A percentile compares a stretch with the other conserved stretches of the same genome.
These are phyloP conservation scores for Saccostrea echinata DNA, from an alignment of 1,140 invertebrate genomes.

Conservation along the genomic window DNA sequence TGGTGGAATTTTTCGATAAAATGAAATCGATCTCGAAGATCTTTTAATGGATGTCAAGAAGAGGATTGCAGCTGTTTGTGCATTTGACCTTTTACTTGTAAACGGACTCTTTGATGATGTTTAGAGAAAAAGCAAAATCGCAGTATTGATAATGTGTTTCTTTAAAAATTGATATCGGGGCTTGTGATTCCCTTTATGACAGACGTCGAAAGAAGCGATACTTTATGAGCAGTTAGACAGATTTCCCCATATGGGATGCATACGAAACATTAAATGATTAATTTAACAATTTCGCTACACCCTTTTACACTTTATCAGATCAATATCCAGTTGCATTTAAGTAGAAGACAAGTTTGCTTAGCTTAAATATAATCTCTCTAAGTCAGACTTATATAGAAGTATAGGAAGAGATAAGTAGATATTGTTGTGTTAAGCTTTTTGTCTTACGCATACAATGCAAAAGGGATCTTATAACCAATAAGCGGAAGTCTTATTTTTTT, in stretches of 20 bases:
- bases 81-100: not conserved
- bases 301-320: not conserved
- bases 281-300: not conserved
- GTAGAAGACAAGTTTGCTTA: not conserved
- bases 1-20: conserved; percentile 13
- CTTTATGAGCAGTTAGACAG: not conserved
- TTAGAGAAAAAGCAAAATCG: not conserved
- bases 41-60: conserved; percentile 1
- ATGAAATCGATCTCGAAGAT: not conserved
- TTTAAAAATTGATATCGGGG: not conserved
- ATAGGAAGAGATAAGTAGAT: not conserved
- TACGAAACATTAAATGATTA: not conserved
- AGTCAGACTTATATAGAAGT: not conserved
- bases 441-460: not conserved
- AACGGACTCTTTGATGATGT: not conserved
- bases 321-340: not conserved
- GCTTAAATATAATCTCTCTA: not conserved
- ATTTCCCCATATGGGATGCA: not conserved
- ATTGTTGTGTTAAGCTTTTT: not conserved
- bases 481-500: not conserved
- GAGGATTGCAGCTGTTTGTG: not conserved
- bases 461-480: no score
- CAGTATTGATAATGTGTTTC: not conserved
- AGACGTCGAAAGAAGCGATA: not conserved
- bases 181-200: not conserved